Conservation (phyloP, 2,888 invertebrate species). For the Brenthis hecate region DNA sequence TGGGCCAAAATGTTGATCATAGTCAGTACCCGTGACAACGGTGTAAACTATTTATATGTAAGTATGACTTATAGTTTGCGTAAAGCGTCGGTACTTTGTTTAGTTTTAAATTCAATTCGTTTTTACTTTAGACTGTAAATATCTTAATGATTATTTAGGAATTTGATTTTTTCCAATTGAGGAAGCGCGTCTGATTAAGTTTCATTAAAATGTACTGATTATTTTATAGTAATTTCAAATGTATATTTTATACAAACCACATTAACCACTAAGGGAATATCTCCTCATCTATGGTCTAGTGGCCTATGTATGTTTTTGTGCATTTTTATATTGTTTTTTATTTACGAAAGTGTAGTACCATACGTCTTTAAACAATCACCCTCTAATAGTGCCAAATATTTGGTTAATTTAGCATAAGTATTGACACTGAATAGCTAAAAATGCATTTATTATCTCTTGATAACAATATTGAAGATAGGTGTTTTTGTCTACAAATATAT, state of each 20-base stretch:
- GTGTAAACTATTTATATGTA: constrained; percentile 49
- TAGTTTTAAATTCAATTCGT: constrained; percentile 35
- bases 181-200: constrained; percentile 68
- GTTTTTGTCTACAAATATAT: not conserved
- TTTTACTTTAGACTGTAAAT: constrained; percentile 46
- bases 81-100: constrained; percentile 33
- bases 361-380: not conserved
- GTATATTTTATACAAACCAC: constrained; percentile 69
- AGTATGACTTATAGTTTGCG: constrained; percentile 40
- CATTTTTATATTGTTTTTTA: not conserved
- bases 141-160: constrained; percentile 54
- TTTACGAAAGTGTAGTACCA: not conserved
- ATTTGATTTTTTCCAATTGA: constrained; percentile 49
- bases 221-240: constrained; percentile 72
- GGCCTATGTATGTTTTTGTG: constrained; percentile 35
- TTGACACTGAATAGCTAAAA: not conserved
- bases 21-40: constrained; percentile 75
- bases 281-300: constrained; percentile 72
- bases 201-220: constrained; percentile 80
- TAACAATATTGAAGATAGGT: constrained; percentile 3
- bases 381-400: constrained; percentile 27
- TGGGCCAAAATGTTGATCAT: constrained; percentile 77
- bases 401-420: constrained; percentile 18
- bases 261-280: constrained; percentile 63
- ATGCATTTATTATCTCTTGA: constrained; percentile 9